Evolutionary conservation across 2,888 invertebrate species (phyloP), one percentile per base, ranked within the genome.

Genomic region (Pomacea canaliculata): DNA sequence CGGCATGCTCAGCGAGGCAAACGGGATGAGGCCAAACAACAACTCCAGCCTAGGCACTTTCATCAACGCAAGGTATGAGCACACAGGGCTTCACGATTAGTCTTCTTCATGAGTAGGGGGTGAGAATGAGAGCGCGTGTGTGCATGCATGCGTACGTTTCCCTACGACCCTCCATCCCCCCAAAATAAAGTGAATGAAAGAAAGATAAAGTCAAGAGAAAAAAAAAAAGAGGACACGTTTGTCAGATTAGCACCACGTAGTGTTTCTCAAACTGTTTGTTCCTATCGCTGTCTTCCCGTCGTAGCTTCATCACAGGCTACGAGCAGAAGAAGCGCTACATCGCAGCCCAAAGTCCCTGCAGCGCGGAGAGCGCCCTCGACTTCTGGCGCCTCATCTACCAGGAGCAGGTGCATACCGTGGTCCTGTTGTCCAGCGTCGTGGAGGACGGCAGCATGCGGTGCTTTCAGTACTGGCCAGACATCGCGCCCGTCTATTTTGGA

Each of bases 391-490:
- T 93, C 91, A 85, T 92, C 19, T 91, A 90, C 85, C 91, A 92
- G 81, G 89, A 91, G 70, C 85, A 89, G n/a, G 85, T 90, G 8
- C 80, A 85, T 5, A 85, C 91, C 23, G 85, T 92, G 1, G 91
- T 92, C 5, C 92, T 92, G 91, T 88, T 92, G 69, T 89, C 91
- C 5, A 89, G 90, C 77, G 83, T 91, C 19, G 83, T 90, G 13
- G 92, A 93, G 81, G 91, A 91, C 67, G 90, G 90, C 62, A 85
- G 91, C 51, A 87, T 90, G 13, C 96, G 97, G 91, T 97, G 97
- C 90, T 95, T 96, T 0, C 94, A 97, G 76, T 99, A 99, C 92
- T 99, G 98, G 98, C 93, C 93, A 4, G 91, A 92, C 69, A 92
- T 91, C 16, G 80, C 78, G 18, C 46, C 27, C 19, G 93, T 94